phyloP scores from a whole-genome alignment of 2,113 vertebrate species.

The Myotis lucifugus region DNA sequence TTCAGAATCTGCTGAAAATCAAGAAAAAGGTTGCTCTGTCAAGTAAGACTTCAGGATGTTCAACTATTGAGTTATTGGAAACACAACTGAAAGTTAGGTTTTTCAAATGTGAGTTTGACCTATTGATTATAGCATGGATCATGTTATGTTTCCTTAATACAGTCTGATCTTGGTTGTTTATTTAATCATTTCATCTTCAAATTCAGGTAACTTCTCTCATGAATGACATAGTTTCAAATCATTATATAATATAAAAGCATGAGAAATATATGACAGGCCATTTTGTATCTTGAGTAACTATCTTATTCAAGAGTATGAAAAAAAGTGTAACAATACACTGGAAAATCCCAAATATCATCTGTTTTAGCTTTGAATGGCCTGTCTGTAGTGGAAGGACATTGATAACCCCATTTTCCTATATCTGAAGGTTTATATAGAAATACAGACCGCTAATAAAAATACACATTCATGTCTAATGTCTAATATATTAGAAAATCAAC shows the following conservation, averaged over 20 bases:
- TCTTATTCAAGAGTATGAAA: background rate
- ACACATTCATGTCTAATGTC: background rate
- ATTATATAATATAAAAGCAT: background rate
- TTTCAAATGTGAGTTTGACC: constrained; percentile 31
- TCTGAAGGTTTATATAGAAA: background rate
- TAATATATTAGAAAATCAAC: background rate
- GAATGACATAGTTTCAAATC: background rate
- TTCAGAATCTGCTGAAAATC: constrained; percentile 26
- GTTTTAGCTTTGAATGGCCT: background rate
- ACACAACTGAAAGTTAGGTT: constrained; percentile 28
- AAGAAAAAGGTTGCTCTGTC: constrained; percentile 25
- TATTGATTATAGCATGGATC: background rate
- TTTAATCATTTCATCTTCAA: background rate
- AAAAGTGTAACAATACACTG: background rate
- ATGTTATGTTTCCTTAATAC: background rate
- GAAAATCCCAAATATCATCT: background rate
- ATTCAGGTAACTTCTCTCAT: background rate
- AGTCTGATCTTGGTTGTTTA: background rate
- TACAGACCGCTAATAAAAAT: background rate
- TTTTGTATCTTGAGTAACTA: background rate
- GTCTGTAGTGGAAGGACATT: background rate
- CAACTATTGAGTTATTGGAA: background rate
- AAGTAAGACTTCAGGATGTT: constrained; percentile 41
- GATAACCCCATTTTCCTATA: background rate
- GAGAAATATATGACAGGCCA: background rate